phyloP scores from a whole-genome alignment of 2,888 invertebrate genomes.

The Pristionchus maxplancki region DNA sequence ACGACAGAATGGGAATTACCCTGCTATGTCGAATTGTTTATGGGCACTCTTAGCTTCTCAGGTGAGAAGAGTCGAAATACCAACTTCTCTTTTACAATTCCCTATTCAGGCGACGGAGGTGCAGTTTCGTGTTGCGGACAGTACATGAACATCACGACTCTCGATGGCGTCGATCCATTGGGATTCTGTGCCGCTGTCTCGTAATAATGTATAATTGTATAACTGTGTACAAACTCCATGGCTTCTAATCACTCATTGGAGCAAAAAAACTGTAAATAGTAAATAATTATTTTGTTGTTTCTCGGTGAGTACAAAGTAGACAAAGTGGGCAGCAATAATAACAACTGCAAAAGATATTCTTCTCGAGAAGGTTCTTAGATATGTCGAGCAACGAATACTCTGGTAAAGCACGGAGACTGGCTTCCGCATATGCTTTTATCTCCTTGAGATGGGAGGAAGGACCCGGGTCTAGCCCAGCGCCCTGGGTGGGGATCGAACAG shows the following conservation, averaged over 20 bases:
- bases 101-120: conserved; percentile 26
- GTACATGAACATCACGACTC: not conserved
- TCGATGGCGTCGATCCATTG: not conserved
- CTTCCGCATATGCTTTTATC: not conserved
- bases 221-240: too few relatives aligned
- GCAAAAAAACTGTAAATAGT: too few relatives aligned
- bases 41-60: not conserved
- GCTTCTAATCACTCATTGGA: too few relatives aligned
- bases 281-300: too few relatives aligned
- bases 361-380: too few relatives aligned
- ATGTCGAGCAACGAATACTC: too few relatives aligned
- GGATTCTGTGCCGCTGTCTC: conserved; percentile 6
- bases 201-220: not conserved
- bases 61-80: too few relatives aligned
- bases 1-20: conserved; percentile 24
- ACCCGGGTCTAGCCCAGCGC: not conserved
- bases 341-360: too few relatives aligned
- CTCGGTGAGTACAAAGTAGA: too few relatives aligned
- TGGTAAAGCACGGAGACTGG: not conserved
- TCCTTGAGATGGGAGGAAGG: not conserved
- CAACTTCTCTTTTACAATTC: not conserved
- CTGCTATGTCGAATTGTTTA: conserved; percentile 44
- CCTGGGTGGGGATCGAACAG: not conserved
- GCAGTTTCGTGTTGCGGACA: conserved; percentile 35
- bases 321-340: too few relatives aligned